A percentile compares a stretch with the other conserved stretches of the same genome.
Evolutionary conservation across 2,797 vertebrate genomes (phyloP).

Genomic region (Paedocypris micromegethes): DNA sequence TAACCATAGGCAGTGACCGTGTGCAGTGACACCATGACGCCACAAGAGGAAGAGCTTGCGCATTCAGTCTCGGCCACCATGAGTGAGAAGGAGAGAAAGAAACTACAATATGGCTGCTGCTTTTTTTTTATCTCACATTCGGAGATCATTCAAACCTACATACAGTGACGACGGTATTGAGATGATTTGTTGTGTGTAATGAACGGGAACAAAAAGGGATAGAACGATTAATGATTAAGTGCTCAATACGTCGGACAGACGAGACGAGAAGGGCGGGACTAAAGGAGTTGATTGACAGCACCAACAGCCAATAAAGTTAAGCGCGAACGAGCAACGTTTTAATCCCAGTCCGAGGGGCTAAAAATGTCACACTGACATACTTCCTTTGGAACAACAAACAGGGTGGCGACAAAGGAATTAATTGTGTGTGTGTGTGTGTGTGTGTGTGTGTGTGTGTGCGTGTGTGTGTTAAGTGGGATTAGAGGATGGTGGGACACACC

Average conservation of each 20-base stretch:
- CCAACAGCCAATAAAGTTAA: slow-evolving; percentile 15
- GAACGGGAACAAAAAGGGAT: neutral
- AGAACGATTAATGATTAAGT: slow-evolving; percentile 49
- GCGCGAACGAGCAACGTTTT: slow-evolving; percentile 27
- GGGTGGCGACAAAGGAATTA: slow-evolving; percentile 15
- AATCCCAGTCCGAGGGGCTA: slow-evolving; percentile 26
- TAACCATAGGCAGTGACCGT: slow-evolving; percentile 41
- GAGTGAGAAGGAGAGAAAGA: slow-evolving; percentile 54
- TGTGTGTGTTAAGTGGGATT: slow-evolving; percentile 63
- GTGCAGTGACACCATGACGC: slow-evolving; percentile 52
- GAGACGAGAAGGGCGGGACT: neutral
- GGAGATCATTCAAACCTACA: slow-evolving; percentile 26
- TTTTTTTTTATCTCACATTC: slow-evolving; percentile 45
- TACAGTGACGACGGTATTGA: neutral
- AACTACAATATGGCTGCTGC: slow-evolving; percentile 61
- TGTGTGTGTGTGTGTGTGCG: slow-evolving; percentile 51
- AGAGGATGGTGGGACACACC: slow-evolving; percentile 67
- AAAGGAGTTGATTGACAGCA: slow-evolving; percentile 27
- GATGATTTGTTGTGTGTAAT: slow-evolving; percentile 3
- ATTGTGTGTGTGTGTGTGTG: slow-evolving; percentile 19
- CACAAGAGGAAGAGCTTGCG: slow-evolving; percentile 70
- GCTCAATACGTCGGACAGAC: slow-evolving; percentile 29
- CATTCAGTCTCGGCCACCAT: slow-evolving; percentile 51
- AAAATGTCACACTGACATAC: slow-evolving; percentile 40
- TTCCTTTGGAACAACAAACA: slow-evolving; percentile 35